phyloP scores from a whole-genome alignment of 2,797 vertebrate species.

The Picus viridis region DNA sequence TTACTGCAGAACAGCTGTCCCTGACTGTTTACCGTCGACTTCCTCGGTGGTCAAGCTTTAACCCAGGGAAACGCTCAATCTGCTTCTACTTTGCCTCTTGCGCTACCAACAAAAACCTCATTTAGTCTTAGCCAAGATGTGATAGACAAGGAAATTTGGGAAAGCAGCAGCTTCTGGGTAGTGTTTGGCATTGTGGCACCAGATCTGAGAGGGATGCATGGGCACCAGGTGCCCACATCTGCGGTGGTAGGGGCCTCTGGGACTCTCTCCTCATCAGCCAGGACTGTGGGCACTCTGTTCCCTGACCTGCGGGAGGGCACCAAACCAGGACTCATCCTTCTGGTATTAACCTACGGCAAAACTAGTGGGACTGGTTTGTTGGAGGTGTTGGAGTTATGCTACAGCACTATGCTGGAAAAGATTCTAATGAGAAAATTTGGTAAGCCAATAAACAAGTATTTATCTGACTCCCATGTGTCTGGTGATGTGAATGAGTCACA shows the following conservation, averaged over 20 bases:
- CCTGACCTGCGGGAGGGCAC: not conserved
- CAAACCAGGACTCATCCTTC: not conserved
- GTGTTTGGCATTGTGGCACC: not conserved
- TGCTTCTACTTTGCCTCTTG: not conserved
- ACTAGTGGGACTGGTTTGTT: not conserved
- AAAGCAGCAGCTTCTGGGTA: not conserved
- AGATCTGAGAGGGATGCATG: accelerated
- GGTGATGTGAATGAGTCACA: not conserved
- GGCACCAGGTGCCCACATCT: not conserved
- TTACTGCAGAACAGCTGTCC: not conserved
- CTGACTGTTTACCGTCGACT: not conserved
- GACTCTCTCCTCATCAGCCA: not conserved
- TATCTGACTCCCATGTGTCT: not conserved
- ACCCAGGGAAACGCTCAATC: not conserved
- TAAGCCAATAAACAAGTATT: not conserved
- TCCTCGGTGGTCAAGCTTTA: not conserved
- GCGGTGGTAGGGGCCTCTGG: accelerated
- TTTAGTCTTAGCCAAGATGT: not conserved
- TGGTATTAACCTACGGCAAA: not conserved
- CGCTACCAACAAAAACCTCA: accelerated
- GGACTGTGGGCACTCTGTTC: accelerated
- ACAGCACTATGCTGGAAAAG: not conserved
- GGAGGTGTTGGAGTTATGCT: not conserved
- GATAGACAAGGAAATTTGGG: not conserved
- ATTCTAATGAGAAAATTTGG: not conserved